Conservation (phyloP, 2,888 invertebrate species). For the Sinodicranocentrus sp. region DNA sequence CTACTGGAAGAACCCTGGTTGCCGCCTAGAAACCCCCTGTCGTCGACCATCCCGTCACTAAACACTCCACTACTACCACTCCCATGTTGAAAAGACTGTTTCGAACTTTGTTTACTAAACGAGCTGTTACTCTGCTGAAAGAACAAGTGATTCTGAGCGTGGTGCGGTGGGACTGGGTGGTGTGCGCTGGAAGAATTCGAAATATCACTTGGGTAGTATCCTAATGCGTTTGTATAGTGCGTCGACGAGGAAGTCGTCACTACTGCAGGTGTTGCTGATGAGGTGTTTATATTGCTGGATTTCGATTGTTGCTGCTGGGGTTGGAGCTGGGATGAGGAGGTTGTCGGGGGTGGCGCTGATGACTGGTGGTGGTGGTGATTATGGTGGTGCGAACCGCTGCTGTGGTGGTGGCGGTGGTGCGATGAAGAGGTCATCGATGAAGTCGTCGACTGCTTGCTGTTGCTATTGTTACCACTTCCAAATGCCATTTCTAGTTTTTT, state of each 20-base stretch:
- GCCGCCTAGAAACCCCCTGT: background rate
- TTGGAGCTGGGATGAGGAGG: constrained; percentile 7
- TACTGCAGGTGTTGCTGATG: no score
- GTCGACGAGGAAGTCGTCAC: no score
- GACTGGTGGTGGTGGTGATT: background rate
- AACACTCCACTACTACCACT: background rate
- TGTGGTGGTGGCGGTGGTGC: constrained; percentile 9
- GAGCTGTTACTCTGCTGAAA: constrained; percentile 6
- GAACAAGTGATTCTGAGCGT: constrained; percentile 6
- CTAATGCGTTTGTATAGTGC: no score
- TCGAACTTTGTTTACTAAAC: background rate
- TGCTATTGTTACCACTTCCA: constrained; percentile 40
- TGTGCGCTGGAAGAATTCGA: no score
- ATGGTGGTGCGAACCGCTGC: background rate
- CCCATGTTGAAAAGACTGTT: no score
- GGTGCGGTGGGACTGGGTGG: no score
- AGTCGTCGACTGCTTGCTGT: constrained; percentile 7
- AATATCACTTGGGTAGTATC: no score
- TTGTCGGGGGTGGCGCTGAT: background rate
- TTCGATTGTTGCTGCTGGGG: background rate
- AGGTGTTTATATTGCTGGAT: background rate
- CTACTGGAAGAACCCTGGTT: background rate
- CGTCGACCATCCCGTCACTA: background rate
- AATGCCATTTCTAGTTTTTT: constrained; percentile 23
- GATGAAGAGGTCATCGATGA: background rate